Percentiles rank a stretch among this genome's conserved stretches.
These are phyloP conservation scores for Bucco capensis DNA, from an alignment of 2,113 vertebrate species.

Conservation along the genomic window DNA sequence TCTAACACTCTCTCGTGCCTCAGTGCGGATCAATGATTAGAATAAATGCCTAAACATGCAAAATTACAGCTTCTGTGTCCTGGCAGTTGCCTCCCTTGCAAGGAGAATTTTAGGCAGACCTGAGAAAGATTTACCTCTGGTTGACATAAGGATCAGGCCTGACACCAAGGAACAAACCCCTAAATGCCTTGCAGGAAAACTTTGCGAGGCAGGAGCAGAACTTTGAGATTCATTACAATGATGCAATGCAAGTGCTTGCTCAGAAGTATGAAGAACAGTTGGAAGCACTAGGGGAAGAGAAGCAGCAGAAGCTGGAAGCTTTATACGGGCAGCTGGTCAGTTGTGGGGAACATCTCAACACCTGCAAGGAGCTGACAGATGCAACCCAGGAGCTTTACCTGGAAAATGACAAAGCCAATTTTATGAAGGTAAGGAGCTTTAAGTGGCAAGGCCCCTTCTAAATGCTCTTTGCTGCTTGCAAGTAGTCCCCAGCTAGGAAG, in stretches of 20 bases:
- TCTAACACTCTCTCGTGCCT: background rate
- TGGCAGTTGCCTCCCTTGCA: background rate
- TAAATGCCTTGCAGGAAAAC: conserved; percentile 84
- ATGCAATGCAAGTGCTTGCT: conserved; percentile 87
- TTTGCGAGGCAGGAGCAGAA: conserved; percentile 92
- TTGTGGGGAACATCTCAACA: conserved; percentile 84
- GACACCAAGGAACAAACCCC: background rate
- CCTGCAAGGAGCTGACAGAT: conserved; percentile 89
- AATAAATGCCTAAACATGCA: background rate
- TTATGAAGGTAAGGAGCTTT: conserved; percentile 84
- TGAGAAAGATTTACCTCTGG: background rate
- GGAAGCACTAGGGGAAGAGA: conserved; percentile 82
- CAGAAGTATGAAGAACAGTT: conserved; percentile 84
- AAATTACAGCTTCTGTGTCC: background rate
- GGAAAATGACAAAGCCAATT: conserved; percentile 78
- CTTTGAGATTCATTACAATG: conserved; percentile 87
- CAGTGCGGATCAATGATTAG: background rate
- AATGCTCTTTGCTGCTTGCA: background rate
- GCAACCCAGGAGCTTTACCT: conserved; percentile 81
- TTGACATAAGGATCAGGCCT: background rate
- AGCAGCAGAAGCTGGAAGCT: conserved; percentile 87
- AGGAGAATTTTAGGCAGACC: background rate
- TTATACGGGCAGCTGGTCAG: conserved; percentile 86
- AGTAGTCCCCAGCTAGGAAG: background rate
- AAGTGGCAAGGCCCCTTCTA: background rate